These are phyloP conservation scores for Anguilla pacifica DNA, from an alignment of 2,797 vertebrate genomes.

Conservation along the genomic window DNA sequence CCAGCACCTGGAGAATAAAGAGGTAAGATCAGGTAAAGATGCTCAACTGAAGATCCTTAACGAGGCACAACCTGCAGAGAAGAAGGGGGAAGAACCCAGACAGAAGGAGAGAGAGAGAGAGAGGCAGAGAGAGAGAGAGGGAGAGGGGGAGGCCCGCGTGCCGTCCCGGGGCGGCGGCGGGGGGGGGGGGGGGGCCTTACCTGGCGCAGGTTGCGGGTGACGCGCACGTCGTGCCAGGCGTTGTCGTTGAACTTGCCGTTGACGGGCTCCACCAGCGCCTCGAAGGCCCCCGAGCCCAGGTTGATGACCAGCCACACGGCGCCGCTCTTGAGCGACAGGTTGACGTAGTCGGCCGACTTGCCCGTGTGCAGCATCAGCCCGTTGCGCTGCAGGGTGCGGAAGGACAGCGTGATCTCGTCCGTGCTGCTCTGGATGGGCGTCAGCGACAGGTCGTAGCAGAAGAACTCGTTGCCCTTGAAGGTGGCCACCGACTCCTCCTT, in stretches of 20 bases:
- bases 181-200: conserved; percentile 70
- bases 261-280: conserved; percentile 93
- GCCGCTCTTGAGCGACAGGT: conserved; percentile 90
- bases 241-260: conserved; percentile 96
- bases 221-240: conserved; percentile 89
- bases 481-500: conserved; percentile 92
- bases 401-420: conserved; percentile 92
- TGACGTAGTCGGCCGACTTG: conserved; percentile 92
- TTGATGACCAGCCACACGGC: conserved; percentile 97
- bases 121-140: conserved; percentile 12
- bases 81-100: conserved; percentile 13
- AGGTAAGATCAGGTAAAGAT: background rate
- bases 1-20: background rate
- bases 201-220: conserved; percentile 97
- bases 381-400: conserved; percentile 90
- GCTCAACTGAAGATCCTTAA: background rate
- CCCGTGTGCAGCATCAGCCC: conserved; percentile 95
- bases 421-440: conserved; percentile 97
- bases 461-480: conserved; percentile 93
- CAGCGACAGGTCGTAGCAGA: conserved; percentile 95
- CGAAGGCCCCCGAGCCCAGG: conserved; percentile 92
- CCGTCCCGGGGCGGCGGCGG: background rate
- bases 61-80: conserved; percentile 40
- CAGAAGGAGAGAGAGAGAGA: background rate
- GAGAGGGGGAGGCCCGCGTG: background rate